phyloP scores from a whole-genome alignment of 2,888 invertebrate genomes.

The Leptura quadrifasciata region DNA sequence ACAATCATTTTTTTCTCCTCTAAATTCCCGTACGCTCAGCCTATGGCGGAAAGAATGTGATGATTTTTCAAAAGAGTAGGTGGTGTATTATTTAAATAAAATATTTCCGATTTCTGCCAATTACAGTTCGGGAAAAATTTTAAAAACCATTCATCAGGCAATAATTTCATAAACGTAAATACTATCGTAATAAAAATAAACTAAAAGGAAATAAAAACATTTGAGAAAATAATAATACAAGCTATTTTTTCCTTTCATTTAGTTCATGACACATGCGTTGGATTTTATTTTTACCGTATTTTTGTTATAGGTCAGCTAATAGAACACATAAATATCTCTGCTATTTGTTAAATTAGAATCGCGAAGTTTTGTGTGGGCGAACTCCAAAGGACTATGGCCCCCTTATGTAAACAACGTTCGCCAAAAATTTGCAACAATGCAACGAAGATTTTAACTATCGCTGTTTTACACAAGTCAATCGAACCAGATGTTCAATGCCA shows the following conservation, averaged over 20 bases:
- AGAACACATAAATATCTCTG: slow-evolving; percentile 32
- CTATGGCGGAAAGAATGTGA: slow-evolving; percentile 1
- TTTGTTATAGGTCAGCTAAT: slow-evolving; percentile 39
- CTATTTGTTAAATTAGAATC: slow-evolving; percentile 34
- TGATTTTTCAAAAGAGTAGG: slow-evolving; percentile 14
- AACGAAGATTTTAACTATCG: not conserved
- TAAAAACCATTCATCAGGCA: slow-evolving; percentile 23
- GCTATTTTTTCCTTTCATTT: slow-evolving; percentile 33
- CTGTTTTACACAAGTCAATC: too few relatives aligned
- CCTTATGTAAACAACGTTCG: slow-evolving; percentile 4
- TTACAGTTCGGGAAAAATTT: slow-evolving; percentile 19
- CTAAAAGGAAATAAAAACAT: slow-evolving; percentile 22
- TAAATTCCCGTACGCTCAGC: not conserved
- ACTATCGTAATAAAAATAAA: slow-evolving; percentile 34
- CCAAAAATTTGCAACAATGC: slow-evolving; percentile 3
- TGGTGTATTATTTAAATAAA: slow-evolving; percentile 20
- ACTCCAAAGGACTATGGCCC: slow-evolving; percentile 31
- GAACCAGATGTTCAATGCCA: too few relatives aligned
- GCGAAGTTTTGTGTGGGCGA: slow-evolving; percentile 29
- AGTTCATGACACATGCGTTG: slow-evolving; percentile 31
- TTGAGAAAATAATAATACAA: slow-evolving; percentile 21
- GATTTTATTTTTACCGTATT: slow-evolving; percentile 38
- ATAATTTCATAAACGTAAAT: slow-evolving; percentile 36
- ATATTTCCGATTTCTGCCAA: slow-evolving; percentile 27
- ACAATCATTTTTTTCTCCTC: not conserved